phyloP scores from a whole-genome alignment of 30 jellyfish, hydroid and myxozoan species.

The Morbakka virulenta region DNA sequence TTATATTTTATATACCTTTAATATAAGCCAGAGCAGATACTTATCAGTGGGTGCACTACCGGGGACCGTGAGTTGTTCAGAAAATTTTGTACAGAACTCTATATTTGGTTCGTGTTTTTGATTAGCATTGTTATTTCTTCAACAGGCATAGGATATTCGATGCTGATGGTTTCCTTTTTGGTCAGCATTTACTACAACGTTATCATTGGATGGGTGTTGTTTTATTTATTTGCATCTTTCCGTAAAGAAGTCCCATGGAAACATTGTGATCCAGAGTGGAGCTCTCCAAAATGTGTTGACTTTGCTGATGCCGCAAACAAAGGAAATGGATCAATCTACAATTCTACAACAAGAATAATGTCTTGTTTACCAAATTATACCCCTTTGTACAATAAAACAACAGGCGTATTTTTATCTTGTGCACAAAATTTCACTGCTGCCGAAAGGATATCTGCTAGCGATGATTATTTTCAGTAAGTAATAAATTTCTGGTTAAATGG shows the following conservation, averaged over 20 bases:
- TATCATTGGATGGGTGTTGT: slow-evolving; percentile 84
- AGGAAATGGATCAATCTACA: slow-evolving; percentile 75
- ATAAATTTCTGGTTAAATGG: too few species aligned
- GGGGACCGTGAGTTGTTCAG: too few species aligned
- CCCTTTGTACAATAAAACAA: slow-evolving; percentile 46
- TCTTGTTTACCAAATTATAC: slow-evolving; percentile 41
- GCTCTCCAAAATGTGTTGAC: slow-evolving; percentile 61
- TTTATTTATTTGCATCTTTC: slow-evolving; percentile 77
- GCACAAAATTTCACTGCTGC: slow-evolving; percentile 12
- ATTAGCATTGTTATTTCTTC: not conserved
- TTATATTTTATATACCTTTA: too few species aligned
- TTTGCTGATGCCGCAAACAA: slow-evolving; percentile 30
- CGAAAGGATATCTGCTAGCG: slow-evolving; percentile 61
- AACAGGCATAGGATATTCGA: slow-evolving; percentile 87
- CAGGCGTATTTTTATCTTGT: slow-evolving; percentile 43
- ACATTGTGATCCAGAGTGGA: slow-evolving; percentile 83
- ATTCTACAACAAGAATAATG: slow-evolving; percentile 35
- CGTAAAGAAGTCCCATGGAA: slow-evolving; percentile 83
- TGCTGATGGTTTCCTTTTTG: slow-evolving; percentile 84
- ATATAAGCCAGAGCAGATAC: too few species aligned
- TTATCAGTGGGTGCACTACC: too few species aligned
- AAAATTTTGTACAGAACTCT: too few species aligned
- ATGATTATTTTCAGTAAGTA: slow-evolving; percentile 76
- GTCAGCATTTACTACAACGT: slow-evolving; percentile 85
- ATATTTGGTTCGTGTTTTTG: not conserved